Conservation (phyloP, 1,140 invertebrate species). For the Globodera ellingtonae region DNA sequence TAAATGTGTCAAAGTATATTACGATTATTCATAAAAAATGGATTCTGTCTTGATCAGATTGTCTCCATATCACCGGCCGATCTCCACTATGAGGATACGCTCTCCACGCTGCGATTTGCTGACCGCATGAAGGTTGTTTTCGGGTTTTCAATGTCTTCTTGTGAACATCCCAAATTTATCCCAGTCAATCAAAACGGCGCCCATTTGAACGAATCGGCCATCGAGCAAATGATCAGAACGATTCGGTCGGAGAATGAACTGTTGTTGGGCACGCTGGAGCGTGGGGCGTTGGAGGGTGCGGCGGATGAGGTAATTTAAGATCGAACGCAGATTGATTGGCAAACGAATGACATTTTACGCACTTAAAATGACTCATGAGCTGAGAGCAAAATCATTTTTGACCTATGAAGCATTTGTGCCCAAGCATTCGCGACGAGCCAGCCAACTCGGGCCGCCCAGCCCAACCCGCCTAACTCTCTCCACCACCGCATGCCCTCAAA, state of each 20-base stretch:
- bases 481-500: too few relatives aligned
- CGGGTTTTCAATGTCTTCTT: slow-evolving; percentile 70
- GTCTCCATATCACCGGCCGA: slow-evolving; percentile 73
- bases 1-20: too few relatives aligned
- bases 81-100: slow-evolving; percentile 73
- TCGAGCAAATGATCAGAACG: slow-evolving; percentile 71
- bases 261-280: slow-evolving; percentile 66
- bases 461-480: too few relatives aligned
- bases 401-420: too few relatives aligned
- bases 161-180: too few relatives aligned
- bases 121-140: slow-evolving; percentile 75
- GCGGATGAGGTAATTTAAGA: slow-evolving; percentile 26
- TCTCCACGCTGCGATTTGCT: slow-evolving; percentile 72
- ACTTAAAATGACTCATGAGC: too few relatives aligned
- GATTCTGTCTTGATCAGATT: slow-evolving; percentile 67
- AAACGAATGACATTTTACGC: too few relatives aligned
- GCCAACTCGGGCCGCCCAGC: too few relatives aligned
- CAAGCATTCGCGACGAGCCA: too few relatives aligned
- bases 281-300: slow-evolving; percentile 63
- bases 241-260: slow-evolving; percentile 72
- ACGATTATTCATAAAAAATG: too few relatives aligned
- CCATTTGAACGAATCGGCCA: slow-evolving; percentile 72
- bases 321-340: background rate
- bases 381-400: too few relatives aligned
- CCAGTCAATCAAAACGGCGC: slow-evolving; percentile 70